These are phyloP conservation scores for Nephotettix cincticeps DNA, from an alignment of 1,140 invertebrate genomes.

Conservation along the genomic window DNA sequence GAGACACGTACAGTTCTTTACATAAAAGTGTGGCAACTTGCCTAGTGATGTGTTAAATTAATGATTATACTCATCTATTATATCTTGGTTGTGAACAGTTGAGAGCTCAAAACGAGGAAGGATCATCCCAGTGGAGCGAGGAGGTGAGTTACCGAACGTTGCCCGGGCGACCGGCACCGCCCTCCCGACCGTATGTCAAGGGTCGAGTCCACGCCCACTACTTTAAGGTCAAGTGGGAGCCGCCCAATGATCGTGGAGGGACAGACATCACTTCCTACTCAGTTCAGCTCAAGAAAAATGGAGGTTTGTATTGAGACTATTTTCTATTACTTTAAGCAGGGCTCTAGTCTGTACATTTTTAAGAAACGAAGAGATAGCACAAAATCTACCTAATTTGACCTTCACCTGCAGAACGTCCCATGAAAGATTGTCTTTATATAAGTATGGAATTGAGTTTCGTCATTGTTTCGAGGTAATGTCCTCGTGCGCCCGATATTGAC, in stretches of 20 bases:
- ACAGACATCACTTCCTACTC: constrained; percentile 72
- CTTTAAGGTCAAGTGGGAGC: constrained; percentile 79
- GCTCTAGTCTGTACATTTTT: no score
- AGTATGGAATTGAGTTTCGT: no score
- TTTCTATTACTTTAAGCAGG: no score
- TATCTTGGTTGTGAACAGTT: constrained; percentile 59
- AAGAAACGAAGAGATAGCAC: no score
- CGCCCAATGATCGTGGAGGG: constrained; percentile 75
- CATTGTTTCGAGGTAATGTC: no score
- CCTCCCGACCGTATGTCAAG: constrained; percentile 70
- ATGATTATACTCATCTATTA: constrained; percentile 3
- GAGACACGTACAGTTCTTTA: no score
- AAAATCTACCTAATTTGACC: no score
- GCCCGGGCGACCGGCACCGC: constrained; percentile 71
- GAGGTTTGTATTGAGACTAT: no score
- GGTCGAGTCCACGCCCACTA: constrained; percentile 75
- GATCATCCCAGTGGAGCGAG: constrained; percentile 77
- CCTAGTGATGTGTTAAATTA: neutral
- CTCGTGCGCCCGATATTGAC: no score
- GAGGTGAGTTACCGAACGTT: constrained; percentile 71
- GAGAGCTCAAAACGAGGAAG: constrained; percentile 76
- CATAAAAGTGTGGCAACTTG: no score
- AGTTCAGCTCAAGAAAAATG: constrained; percentile 53
- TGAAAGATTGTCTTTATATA: no score
- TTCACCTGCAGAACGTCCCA: no score